Evolutionary conservation across 1,140 invertebrate species (phyloP).

Genomic region (Danaus melanippus): DNA sequence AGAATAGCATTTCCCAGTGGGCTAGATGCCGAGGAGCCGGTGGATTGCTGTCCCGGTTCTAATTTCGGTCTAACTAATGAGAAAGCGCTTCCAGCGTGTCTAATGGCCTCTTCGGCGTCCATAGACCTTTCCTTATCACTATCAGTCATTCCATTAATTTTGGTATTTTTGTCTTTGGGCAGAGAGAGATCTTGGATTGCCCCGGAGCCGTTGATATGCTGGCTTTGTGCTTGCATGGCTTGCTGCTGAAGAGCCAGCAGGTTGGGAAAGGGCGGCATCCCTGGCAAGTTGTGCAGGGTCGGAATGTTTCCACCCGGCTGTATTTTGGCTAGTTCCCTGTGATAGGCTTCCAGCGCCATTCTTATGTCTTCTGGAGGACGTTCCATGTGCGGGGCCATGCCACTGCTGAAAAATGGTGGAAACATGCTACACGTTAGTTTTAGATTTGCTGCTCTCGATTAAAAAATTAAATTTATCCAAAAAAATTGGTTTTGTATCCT

Average conservation of each 20-base stretch:
- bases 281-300: conserved; percentile 73
- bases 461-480: not conserved
- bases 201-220: conserved; percentile 75
- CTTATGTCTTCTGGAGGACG: conserved; percentile 82
- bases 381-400: conserved; percentile 80
- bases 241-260: conserved; percentile 83
- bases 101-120: conserved; percentile 78
- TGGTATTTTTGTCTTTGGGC: conserved; percentile 82
- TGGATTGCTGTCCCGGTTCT: conserved; percentile 79
- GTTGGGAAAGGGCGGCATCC: conserved; percentile 76
- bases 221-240: conserved; percentile 76
- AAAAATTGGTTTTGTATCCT: no score
- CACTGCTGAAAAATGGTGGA: conserved; percentile 85
- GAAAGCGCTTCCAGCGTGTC: conserved; percentile 88
- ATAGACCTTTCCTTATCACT: conserved; percentile 76
- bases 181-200: conserved; percentile 89
- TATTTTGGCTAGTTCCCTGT: conserved; percentile 90
- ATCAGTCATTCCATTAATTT: conserved; percentile 80
- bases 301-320: conserved; percentile 76
- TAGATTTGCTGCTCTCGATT: conserved; percentile 78
- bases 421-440: conserved; percentile 80
- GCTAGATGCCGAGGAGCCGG: conserved; percentile 79
- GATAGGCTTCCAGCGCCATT: conserved; percentile 91
- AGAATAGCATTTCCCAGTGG: conserved; percentile 86
- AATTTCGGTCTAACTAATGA: conserved; percentile 86